These are phyloP conservation scores for Calliopsis andreniformis DNA, from an alignment of 1,140 invertebrate species.

Conservation along the genomic window DNA sequence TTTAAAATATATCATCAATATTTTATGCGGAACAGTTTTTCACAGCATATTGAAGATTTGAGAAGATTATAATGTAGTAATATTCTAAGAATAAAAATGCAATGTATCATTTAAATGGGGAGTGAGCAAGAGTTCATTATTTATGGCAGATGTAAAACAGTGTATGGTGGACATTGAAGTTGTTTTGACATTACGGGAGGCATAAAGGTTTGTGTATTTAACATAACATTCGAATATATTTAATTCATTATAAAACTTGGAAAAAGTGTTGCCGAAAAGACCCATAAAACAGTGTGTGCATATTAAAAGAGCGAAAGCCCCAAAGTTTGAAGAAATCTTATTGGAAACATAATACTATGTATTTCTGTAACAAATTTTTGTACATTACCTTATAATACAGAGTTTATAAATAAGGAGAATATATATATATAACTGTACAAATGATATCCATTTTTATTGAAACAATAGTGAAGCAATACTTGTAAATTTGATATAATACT, in stretches of 20 bases:
- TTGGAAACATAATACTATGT: conserved; percentile 30
- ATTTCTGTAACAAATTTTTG: conserved; percentile 51
- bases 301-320: conserved; percentile 20
- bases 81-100: conserved; percentile 52
- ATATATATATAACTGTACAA: conserved; percentile 22
- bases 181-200: conserved; percentile 18
- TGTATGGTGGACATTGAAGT: conserved; percentile 31
- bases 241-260: conserved; percentile 18
- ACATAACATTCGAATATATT: conserved; percentile 15
- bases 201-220: conserved; percentile 28
- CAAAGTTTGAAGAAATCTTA: conserved; percentile 27
- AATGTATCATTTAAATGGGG: conserved; percentile 13
- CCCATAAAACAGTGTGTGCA: conserved; percentile 8
- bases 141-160: conserved; percentile 26
- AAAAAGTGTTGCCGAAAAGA: neutral
- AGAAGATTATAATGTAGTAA: conserved; percentile 52
- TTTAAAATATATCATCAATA: conserved; percentile 59
- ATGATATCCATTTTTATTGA: conserved; percentile 21
- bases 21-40: conserved; percentile 68
- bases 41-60: conserved; percentile 59
- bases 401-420: conserved; percentile 33
- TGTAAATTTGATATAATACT: conserved; percentile 50
- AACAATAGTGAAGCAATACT: conserved; percentile 39
- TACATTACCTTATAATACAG: conserved; percentile 52
- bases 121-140: conserved; percentile 40